phyloP scores from a whole-genome alignment of 2,113 vertebrate genomes.

The Neolamprologus toae region DNA sequence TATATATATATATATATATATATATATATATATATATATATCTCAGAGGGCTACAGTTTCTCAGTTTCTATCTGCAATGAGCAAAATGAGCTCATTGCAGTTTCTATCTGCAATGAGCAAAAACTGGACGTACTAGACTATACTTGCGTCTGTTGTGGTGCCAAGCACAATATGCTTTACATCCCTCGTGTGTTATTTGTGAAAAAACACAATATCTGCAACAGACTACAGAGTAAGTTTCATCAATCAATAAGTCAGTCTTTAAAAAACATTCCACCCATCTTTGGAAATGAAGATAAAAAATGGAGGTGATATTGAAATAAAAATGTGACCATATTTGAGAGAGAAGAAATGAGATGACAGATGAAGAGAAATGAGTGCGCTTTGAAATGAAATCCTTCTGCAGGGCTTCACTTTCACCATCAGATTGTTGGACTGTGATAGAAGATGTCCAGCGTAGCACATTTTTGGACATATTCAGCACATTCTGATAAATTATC shows the following conservation, averaged over 20 bases:
- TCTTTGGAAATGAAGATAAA: not conserved
- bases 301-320: not conserved
- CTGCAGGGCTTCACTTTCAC: not conserved
- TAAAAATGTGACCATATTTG: not conserved
- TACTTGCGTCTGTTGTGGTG: not conserved
- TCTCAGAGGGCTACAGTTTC: not conserved
- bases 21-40: no score
- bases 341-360: not conserved
- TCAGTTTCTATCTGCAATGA: not conserved
- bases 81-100: no score
- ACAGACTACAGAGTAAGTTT: not conserved
- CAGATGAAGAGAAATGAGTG: constrained; percentile 11
- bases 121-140: not conserved
- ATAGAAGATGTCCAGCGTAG: not conserved
- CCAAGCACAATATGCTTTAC: constrained; percentile 1
- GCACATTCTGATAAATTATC: not conserved
- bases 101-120: not conserved
- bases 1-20: no score
- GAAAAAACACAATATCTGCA: not conserved
- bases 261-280: not conserved
- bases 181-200: not conserved
- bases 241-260: constrained; percentile 3
- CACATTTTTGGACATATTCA: not conserved
- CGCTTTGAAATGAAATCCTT: constrained; percentile 37
- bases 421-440: not conserved